A percentile compares a stretch with the other conserved stretches of the same genome.
These are phyloP conservation scores for Nannospalax galili DNA, from an alignment of 2,113 vertebrate species.

Conservation along the genomic window DNA sequence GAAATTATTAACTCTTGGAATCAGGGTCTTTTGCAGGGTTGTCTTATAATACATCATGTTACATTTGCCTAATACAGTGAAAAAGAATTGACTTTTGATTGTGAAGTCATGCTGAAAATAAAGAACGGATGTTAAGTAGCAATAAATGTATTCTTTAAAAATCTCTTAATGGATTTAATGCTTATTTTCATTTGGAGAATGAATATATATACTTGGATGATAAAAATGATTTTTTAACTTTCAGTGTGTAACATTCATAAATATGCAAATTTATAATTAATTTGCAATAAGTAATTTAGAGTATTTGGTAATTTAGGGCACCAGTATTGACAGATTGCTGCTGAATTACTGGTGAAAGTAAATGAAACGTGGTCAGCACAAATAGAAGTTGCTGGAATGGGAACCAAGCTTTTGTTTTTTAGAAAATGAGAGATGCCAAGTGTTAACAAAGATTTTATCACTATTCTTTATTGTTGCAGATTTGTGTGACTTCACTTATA, in stretches of 20 bases:
- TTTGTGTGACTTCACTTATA: constrained; percentile 63
- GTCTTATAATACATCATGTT: neutral
- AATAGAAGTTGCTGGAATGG: constrained; percentile 41
- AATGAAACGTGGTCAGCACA: constrained; percentile 37
- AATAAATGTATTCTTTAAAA: constrained; percentile 25
- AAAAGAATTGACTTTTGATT: neutral
- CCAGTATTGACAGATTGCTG: constrained; percentile 73
- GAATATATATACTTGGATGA: constrained; percentile 11
- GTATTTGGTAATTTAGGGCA: constrained; percentile 62
- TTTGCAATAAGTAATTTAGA: constrained; percentile 57
- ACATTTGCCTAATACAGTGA: constrained; percentile 28
- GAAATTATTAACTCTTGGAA: constrained; percentile 37
- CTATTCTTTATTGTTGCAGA: constrained; percentile 64
- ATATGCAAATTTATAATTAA: constrained; percentile 53
- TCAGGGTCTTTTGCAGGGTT: neutral
- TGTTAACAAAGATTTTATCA: constrained; percentile 33
- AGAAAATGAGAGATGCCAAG: constrained; percentile 57
- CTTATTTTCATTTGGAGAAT: neutral
- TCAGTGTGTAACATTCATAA: constrained; percentile 37
- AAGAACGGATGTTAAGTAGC: constrained; percentile 30
- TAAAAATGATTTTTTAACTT: constrained; percentile 49
- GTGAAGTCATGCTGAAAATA: constrained; percentile 9
- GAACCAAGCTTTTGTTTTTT: constrained; percentile 60
- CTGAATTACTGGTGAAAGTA: constrained; percentile 69
- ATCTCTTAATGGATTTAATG: constrained; percentile 40